Conservation (phyloP, 2,113 vertebrate genomes). For the Vombatus ursinus region DNA sequence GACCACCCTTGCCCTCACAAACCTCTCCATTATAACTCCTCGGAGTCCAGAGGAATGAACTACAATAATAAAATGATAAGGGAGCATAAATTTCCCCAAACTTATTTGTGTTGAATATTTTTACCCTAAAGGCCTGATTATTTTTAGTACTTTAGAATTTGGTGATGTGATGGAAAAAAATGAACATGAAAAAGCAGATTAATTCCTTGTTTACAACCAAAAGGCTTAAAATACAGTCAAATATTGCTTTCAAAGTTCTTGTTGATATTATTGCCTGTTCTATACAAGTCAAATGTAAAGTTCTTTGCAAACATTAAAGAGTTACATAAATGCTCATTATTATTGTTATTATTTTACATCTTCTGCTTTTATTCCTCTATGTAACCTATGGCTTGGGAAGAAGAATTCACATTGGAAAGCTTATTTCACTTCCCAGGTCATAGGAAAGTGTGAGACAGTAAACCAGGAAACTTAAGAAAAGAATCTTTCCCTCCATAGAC, state of each 20-base stretch:
- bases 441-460: neutral
- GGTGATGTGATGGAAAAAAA: neutral
- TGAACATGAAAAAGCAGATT: neutral
- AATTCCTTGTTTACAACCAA: neutral
- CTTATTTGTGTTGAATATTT: neutral
- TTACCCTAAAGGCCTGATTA: neutral
- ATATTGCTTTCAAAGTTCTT: neutral
- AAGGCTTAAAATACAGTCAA: neutral
- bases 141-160: neutral
- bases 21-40: neutral
- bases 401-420: neutral
- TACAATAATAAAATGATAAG: neutral
- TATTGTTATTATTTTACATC: neutral
- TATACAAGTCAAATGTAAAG: neutral
- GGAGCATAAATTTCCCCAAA: neutral
- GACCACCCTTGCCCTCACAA: neutral
- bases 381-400: neutral
- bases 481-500: neutral
- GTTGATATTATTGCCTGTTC: neutral
- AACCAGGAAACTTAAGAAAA: neutral
- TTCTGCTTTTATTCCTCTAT: neutral
- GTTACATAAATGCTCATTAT: neutral
- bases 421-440: neutral
- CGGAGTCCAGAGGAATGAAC: neutral
- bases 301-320: neutral